These are phyloP conservation scores for Bilobella aurantiaca DNA, from an alignment of 1,140 invertebrate genomes.

Conservation along the genomic window DNA sequence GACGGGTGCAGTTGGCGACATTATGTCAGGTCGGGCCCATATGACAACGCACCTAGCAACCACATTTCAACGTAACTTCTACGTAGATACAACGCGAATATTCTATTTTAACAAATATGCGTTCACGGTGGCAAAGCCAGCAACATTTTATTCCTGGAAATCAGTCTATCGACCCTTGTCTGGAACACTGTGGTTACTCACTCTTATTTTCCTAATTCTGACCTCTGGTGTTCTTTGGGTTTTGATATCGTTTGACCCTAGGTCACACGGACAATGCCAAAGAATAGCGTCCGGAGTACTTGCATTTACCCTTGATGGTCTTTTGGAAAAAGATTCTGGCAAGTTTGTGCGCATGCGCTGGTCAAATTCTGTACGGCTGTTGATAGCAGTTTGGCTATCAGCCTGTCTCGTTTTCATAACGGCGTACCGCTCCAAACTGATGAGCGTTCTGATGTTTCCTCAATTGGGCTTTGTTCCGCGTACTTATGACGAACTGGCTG, in stretches of 20 bases:
- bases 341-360: background rate
- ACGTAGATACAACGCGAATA: background rate
- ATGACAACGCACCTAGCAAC: background rate
- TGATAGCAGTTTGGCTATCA: background rate
- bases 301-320: background rate
- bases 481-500: background rate
- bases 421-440: background rate
- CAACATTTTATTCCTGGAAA: background rate
- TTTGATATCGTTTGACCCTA: background rate
- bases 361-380: background rate
- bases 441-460: background rate
- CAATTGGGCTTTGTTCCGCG: background rate
- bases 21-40: background rate
- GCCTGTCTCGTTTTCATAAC: background rate
- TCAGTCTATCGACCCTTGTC: background rate
- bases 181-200: background rate
- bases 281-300: background rate
- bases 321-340: background rate
- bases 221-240: background rate
- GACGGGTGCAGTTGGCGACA: background rate
- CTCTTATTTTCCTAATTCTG: background rate
- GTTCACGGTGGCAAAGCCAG: background rate
- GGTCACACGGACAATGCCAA: background rate
- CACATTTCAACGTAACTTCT: background rate
- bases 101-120: background rate